phyloP scores from a whole-genome alignment of 2,888 invertebrate genomes.

The Pseudanteris insignis region DNA sequence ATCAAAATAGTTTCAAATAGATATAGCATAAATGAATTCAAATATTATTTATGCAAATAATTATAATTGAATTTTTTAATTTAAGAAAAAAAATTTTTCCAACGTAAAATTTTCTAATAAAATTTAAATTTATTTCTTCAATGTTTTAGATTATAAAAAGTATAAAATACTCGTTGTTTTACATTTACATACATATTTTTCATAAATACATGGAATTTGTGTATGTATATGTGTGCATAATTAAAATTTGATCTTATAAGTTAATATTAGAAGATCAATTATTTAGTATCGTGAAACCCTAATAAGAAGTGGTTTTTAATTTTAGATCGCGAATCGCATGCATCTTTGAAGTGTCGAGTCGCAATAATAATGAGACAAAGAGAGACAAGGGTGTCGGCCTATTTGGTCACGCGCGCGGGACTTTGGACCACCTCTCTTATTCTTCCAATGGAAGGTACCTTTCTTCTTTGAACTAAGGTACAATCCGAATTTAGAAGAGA shows the following conservation, averaged over 20 bases:
- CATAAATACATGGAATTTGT: no score
- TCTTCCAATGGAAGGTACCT: slow-evolving; percentile 44
- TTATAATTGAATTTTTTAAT: background rate
- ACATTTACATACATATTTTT: no score
- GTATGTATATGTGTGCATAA: no score
- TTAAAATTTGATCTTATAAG: background rate
- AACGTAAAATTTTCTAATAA: no score
- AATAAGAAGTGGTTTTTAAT: slow-evolving; percentile 39
- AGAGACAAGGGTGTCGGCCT: slow-evolving; percentile 37
- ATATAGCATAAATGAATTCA: no score
- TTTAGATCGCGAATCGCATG: slow-evolving; percentile 45
- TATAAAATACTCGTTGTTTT: no score
- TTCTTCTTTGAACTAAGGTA: slow-evolving; percentile 24
- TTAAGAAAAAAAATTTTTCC: background rate
- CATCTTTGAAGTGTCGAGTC: slow-evolving; percentile 39
- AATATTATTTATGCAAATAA: no score
- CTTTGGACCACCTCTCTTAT: slow-evolving; percentile 53
- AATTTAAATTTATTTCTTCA: no score
- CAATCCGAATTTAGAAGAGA: slow-evolving; percentile 58
- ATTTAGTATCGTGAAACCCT: slow-evolving; percentile 36
- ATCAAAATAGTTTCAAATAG: no score
- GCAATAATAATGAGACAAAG: slow-evolving; percentile 28
- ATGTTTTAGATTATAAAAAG: no score
- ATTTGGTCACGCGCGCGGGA: slow-evolving; percentile 42
- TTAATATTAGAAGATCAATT: background rate